Percentiles rank a stretch among this genome's conserved stretches.
Conservation (phyloP, 2,888 invertebrate genomes). For the Andrena praecox region DNA sequence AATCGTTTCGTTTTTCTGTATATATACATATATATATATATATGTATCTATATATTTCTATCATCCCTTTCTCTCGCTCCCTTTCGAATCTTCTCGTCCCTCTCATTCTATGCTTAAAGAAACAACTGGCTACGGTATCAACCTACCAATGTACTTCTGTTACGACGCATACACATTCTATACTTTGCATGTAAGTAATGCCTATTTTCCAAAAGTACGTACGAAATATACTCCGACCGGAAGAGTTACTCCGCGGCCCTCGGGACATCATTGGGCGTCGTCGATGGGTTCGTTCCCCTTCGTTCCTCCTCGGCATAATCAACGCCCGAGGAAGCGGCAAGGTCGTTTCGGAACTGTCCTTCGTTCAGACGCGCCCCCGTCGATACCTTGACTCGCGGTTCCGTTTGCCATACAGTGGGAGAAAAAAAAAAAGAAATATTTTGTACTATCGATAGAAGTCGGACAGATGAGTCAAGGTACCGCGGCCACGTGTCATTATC, state of each 20-base stretch:
- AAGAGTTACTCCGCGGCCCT: constrained; percentile 31
- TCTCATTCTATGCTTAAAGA: constrained; percentile 40
- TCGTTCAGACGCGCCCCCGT: background rate
- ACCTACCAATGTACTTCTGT: constrained; percentile 67
- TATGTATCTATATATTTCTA: background rate
- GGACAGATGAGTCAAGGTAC: constrained; percentile 18
- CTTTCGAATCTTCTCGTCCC: background rate
- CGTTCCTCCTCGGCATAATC: constrained; percentile 11
- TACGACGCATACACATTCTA: constrained; percentile 90
- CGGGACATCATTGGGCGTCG: constrained; percentile 17
- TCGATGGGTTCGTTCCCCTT: constrained; percentile 10
- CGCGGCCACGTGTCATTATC: constrained; percentile 1
- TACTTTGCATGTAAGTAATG: constrained; percentile 97
- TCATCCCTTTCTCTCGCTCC: background rate
- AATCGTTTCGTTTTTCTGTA: constrained; percentile 10
- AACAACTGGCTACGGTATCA: constrained; percentile 56
- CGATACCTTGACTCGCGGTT: constrained; percentile 24
- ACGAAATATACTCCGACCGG: constrained; percentile 56
- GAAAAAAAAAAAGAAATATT: constrained; percentile 18
- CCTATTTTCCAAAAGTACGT: constrained; percentile 89
- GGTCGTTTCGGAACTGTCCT: background rate
- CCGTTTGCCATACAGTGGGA: constrained; percentile 14
- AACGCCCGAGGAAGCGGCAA: background rate
- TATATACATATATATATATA: too few relatives aligned
- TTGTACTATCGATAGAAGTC: constrained; percentile 54